phyloP scores from a whole-genome alignment of 2,113 vertebrate species.

The Paradoxurus hermaphroditus region DNA sequence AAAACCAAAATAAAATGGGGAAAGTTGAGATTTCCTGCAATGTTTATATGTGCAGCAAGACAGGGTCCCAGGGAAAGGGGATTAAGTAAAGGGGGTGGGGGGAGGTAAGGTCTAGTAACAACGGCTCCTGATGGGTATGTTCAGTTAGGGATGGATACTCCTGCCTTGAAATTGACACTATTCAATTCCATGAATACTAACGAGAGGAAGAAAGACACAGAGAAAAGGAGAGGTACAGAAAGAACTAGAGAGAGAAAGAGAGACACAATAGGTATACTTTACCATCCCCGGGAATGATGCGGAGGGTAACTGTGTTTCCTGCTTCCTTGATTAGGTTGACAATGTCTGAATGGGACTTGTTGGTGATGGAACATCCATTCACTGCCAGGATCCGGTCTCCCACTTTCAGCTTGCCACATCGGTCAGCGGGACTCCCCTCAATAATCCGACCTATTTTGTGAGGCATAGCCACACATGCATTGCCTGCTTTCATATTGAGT shows the following conservation, averaged over 20 bases:
- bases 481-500: conserved; percentile 94
- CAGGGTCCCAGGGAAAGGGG: not conserved
- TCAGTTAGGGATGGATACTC: not conserved
- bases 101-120: not conserved
- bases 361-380: conserved; percentile 98
- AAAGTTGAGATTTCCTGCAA: not conserved
- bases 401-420: conserved; percentile 98
- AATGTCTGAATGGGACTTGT: conserved; percentile 99
- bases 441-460: conserved; percentile 99
- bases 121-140: not conserved
- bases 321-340: conserved; percentile 99
- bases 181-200: conserved; percentile 48
- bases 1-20: not conserved
- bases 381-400: conserved; percentile 99
- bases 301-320: conserved; percentile 97
- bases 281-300: conserved; percentile 99
- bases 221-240: not conserved
- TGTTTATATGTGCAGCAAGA: conserved; percentile 2
- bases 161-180: not conserved
- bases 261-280: conserved; percentile 84
- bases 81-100: not conserved
- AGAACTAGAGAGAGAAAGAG: not conserved
- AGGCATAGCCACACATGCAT: conserved; percentile 99
- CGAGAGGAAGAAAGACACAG: not conserved
- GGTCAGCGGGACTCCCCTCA: conserved; percentile 98